Evolutionary conservation across 2,888 invertebrate genomes (phyloP).

Genomic region (Trissolcus japonicus): DNA sequence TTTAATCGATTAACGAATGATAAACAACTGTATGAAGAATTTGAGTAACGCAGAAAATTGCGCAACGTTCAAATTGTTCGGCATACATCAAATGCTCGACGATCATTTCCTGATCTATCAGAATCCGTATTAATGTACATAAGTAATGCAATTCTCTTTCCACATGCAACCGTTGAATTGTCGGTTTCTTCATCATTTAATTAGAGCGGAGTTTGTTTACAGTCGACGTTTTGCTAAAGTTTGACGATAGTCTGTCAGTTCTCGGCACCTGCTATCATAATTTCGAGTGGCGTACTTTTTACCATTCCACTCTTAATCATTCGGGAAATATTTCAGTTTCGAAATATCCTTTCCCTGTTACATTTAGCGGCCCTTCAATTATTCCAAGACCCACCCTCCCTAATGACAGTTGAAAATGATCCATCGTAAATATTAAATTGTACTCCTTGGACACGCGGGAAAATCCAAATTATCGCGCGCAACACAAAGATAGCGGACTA

Average conservation of each 20-base stretch:
- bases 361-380: conserved; percentile 22
- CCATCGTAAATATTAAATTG: background rate
- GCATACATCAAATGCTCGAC: conserved; percentile 23
- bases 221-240: conserved; percentile 45
- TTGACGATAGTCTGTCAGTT: conserved; percentile 43
- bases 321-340: conserved; percentile 28
- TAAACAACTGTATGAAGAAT: too few species aligned
- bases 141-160: conserved; percentile 23
- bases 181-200: conserved; percentile 50
- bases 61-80: conserved; percentile 59
- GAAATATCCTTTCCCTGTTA: conserved; percentile 31
- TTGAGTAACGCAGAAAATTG: conserved; percentile 11
- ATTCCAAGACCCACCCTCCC: background rate
- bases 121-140: conserved; percentile 32
- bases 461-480: conserved; percentile 12
- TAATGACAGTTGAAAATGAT: conserved; percentile 19
- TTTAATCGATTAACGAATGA: too few species aligned
- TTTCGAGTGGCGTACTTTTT: conserved; percentile 42
- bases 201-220: conserved; percentile 37
- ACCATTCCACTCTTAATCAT: conserved; percentile 32
- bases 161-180: conserved; percentile 31
- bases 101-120: conserved; percentile 27
- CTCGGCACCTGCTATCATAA: conserved; percentile 51
- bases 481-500: conserved; percentile 17
- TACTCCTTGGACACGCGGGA: conserved; percentile 1